Base-by-base conservation (phyloP, 2,797 vertebrate genomes). In the Enteromius fasciolatus region DNA sequence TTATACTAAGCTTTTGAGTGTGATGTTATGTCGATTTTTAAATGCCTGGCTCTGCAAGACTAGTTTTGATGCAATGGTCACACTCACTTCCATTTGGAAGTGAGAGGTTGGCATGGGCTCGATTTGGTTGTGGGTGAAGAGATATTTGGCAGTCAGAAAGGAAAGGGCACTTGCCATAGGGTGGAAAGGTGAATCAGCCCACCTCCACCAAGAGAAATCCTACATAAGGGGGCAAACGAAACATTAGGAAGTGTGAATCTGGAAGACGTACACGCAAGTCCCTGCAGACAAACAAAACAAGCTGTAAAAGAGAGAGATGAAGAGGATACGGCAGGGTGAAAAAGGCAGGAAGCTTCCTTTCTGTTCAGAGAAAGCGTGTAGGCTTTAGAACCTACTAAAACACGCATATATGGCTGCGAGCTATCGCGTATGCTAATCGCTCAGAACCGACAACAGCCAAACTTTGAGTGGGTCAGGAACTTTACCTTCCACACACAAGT, bases 401-500 rank as follows among this genome's bases (percentile, higher is more conserved):
- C 23, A 76, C 48, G 1, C 2, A 66, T 39, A 81, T n/a, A 73
- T 18, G 23, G 75, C 76, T 63, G n/a, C 7, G 41, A 80, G 76
- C 59, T 11, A 69, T 72, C 7, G 0, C 0, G 8, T 74, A 74
- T 69, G 81, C 74, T 83, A 82, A 78, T 82, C 73, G 12, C 50
- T 77, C 63, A 17, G 14, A 68, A 69, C 20, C 1, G 4, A 69
- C 36, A 67, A 36, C 11, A 15, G 18, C 48, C 41, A 72, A 67
- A 84, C 23, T 87, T 78, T 84, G 87, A 87, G 81, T 12, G 72
- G 81, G 74, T 86, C 83, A 83, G 83, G 88, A 81, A 87, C 83
- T 84, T 87, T 70, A 87, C 85, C 81, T 78, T 87, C 87, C 64
- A 57, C 79, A 83, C 84, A 87, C 86, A 88, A 88, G 87, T 79